These are phyloP conservation scores for Macroramphosus scolopax DNA, from an alignment of 2,797 vertebrate genomes.

Conservation along the genomic window DNA sequence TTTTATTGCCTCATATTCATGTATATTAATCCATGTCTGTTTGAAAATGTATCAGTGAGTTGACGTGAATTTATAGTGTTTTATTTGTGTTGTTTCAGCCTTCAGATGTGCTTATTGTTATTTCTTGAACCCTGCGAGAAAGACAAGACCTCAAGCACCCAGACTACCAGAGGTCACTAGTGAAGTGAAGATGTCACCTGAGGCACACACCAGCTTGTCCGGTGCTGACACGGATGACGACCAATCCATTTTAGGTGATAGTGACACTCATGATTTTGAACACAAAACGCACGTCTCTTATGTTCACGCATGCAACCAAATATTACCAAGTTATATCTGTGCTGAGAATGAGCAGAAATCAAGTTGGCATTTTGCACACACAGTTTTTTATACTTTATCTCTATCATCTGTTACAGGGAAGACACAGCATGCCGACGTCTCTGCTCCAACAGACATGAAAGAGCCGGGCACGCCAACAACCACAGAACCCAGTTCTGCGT, in stretches of 20 bases:
- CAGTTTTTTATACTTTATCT: too few species aligned
- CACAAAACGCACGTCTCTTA: background rate
- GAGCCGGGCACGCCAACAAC: constrained; percentile 39
- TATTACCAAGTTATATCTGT: background rate
- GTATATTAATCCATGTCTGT: constrained; percentile 70
- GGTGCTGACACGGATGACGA: constrained; percentile 59
- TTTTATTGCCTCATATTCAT: constrained; percentile 72
- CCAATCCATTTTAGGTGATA: constrained; percentile 44
- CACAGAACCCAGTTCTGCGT: constrained; percentile 41
- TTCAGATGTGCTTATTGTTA: constrained; percentile 99
- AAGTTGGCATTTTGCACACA: background rate
- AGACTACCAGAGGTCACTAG: constrained; percentile 84
- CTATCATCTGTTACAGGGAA: constrained; percentile 49
- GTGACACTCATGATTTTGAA: too few species aligned
- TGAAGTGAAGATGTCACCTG: constrained; percentile 73
- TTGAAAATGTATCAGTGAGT: constrained; percentile 29
- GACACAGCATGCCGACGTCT: constrained; percentile 36
- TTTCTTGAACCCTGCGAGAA: constrained; percentile 96
- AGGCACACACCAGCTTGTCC: constrained; percentile 47
- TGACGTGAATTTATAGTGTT: constrained; percentile 41
- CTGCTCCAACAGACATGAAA: constrained; percentile 40
- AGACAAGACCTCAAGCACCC: constrained; percentile 93
- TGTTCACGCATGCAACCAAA: background rate
- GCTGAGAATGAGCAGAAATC: background rate
- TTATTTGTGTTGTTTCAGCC: constrained; percentile 76